These are phyloP conservation scores for Rhyzopertha dominica DNA, from an alignment of 1,140 invertebrate genomes.

Conservation along the genomic window DNA sequence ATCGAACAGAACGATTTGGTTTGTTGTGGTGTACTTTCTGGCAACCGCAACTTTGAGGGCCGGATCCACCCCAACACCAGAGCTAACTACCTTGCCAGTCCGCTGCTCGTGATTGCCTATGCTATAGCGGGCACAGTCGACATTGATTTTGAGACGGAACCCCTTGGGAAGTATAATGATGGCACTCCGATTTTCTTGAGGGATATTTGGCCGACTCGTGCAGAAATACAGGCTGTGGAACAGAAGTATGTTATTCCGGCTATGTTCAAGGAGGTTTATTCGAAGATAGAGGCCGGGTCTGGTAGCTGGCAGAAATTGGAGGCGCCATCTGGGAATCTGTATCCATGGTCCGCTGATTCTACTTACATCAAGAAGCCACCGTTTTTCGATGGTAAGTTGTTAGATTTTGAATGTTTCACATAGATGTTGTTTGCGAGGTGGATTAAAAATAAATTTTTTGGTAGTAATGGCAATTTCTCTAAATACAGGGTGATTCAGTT, in stretches of 20 bases:
- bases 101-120: slow-evolving; percentile 93
- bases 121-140: slow-evolving; percentile 90
- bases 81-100: slow-evolving; percentile 95
- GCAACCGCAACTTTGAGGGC: slow-evolving; percentile 97
- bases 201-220: slow-evolving; percentile 94
- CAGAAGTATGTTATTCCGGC: slow-evolving; percentile 86
- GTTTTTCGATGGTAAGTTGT: slow-evolving; percentile 94
- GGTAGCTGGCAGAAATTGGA: slow-evolving; percentile 77
- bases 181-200: slow-evolving; percentile 75
- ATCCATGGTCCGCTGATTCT: slow-evolving; percentile 86
- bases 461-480: no score
- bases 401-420: no score
- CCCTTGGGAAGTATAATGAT: slow-evolving; percentile 59
- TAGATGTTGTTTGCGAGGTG: slow-evolving; percentile 1
- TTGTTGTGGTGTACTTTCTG: slow-evolving; percentile 90
- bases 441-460: neutral
- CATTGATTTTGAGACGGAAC: slow-evolving; percentile 84
- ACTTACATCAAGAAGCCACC: slow-evolving; percentile 97
- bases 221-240: slow-evolving; percentile 87
- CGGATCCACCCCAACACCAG: slow-evolving; percentile 93
- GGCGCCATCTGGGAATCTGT: slow-evolving; percentile 77
- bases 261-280: slow-evolving; percentile 97
- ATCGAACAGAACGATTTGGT: slow-evolving; percentile 95
- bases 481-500: no score
- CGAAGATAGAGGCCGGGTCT: slow-evolving; percentile 80